Evolutionary conservation across 35 echinoderm and acorn worm species (phyloP).

Genomic region (Antedon bifida): DNA sequence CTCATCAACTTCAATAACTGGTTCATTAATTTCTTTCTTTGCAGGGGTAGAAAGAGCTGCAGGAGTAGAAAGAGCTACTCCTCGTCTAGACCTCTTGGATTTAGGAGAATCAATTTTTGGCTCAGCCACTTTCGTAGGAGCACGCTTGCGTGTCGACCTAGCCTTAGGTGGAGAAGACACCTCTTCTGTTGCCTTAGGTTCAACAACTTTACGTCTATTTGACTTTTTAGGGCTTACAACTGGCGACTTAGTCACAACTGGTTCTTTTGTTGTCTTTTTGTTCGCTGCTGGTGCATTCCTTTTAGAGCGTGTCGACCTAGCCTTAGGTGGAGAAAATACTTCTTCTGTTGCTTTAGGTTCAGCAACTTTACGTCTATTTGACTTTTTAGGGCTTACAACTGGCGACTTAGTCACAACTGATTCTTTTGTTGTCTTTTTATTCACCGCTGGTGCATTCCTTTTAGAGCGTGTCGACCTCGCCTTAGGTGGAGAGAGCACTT

Average conservation of each 20-base stretch:
- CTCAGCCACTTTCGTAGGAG: not conserved
- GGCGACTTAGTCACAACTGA: not conserved
- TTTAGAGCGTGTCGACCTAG: not conserved
- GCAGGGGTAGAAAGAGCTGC: not conserved
- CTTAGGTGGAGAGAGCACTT: not conserved
- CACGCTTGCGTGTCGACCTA: not conserved
- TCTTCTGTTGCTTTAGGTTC: not conserved
- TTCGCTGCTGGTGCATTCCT: not conserved
- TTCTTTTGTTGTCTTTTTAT: not conserved
- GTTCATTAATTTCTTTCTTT: slow-evolving; percentile 3
- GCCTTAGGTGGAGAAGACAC: not conserved
- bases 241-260: not conserved
- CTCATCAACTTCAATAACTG: not conserved
- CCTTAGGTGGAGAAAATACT: not conserved
- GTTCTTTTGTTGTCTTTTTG: not conserved
- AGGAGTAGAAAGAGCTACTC: too few relatives aligned
- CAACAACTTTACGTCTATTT: not conserved
- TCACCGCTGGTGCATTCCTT: not conserved
- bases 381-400: not conserved
- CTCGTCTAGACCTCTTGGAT: not conserved
- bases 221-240: not conserved
- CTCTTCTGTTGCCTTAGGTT: not conserved
- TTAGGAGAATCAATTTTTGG: not conserved
- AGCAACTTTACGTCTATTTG: not conserved
- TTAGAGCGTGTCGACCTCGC: not conserved